phyloP scores from a whole-genome alignment of 2,113 vertebrate species.

The Ceyx margarethae region DNA sequence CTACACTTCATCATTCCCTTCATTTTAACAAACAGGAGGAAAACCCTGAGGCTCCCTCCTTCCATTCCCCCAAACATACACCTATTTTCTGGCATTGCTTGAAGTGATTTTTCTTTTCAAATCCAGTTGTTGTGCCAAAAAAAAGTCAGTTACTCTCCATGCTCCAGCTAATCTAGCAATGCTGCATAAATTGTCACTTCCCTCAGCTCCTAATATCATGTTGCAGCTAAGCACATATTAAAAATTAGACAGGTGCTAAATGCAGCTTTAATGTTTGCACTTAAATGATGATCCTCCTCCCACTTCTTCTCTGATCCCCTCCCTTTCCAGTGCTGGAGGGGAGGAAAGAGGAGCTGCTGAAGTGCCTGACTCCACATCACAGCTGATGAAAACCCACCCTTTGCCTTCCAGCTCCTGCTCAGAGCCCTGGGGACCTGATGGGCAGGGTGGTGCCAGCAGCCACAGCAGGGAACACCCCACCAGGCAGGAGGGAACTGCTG shows the following conservation, averaged over 20 bases:
- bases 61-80: background rate
- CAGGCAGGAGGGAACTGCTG: background rate
- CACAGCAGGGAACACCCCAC: fast-evolving
- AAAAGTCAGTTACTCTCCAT: background rate
- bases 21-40: background rate
- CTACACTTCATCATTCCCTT: background rate
- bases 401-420: background rate
- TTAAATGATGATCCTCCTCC: background rate
- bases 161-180: background rate
- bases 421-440: fast-evolving
- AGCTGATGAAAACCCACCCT: background rate
- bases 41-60: background rate
- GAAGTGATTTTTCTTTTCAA: background rate
- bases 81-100: background rate
- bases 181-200: conserved; percentile 53
- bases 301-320: background rate
- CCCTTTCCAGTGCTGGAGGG: background rate
- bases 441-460: background rate
- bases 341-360: background rate
- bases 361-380: background rate
- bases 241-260: conserved; percentile 59
- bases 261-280: conserved; percentile 37
- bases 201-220: background rate
- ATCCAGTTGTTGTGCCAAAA: background rate
- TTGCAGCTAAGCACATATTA: conserved; percentile 2